These are phyloP conservation scores for Pegoplata infirma DNA, from an alignment of 2,888 invertebrate genomes.

Conservation along the genomic window DNA sequence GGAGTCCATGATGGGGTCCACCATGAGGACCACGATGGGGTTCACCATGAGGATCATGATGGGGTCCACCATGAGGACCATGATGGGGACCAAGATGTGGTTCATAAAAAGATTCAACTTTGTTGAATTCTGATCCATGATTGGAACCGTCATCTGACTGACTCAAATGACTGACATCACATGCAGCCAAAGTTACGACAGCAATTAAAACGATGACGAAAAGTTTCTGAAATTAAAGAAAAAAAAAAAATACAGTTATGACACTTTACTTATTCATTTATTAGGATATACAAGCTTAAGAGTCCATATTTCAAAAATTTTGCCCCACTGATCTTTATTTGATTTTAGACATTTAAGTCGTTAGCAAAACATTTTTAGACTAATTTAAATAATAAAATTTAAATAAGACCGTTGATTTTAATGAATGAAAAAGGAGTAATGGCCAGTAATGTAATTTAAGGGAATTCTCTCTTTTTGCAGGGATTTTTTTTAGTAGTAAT, in stretches of 20 bases:
- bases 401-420: too few relatives aligned
- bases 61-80: not conserved
- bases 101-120: too few relatives aligned
- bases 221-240: constrained; percentile 69
- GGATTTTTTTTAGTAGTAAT: too few relatives aligned
- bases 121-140: constrained; percentile 37
- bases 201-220: constrained; percentile 66
- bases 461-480: too few relatives aligned
- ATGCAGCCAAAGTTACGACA: constrained; percentile 69
- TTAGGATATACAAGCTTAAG: too few relatives aligned
- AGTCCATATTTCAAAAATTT: too few relatives aligned
- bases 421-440: too few relatives aligned
- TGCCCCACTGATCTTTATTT: too few relatives aligned
- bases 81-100: constrained; percentile 46
- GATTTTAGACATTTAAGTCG: too few relatives aligned
- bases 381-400: too few relatives aligned
- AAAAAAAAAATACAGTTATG: not conserved
- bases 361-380: too few relatives aligned
- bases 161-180: constrained; percentile 74
- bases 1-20: not conserved
- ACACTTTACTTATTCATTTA: not conserved
- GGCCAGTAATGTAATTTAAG: too few relatives aligned
- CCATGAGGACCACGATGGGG: not conserved
- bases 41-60: not conserved
- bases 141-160: not conserved